These are phyloP conservation scores for Anarrhichthys ocellatus DNA, from an alignment of 2,113 vertebrate genomes.

Conservation along the genomic window DNA sequence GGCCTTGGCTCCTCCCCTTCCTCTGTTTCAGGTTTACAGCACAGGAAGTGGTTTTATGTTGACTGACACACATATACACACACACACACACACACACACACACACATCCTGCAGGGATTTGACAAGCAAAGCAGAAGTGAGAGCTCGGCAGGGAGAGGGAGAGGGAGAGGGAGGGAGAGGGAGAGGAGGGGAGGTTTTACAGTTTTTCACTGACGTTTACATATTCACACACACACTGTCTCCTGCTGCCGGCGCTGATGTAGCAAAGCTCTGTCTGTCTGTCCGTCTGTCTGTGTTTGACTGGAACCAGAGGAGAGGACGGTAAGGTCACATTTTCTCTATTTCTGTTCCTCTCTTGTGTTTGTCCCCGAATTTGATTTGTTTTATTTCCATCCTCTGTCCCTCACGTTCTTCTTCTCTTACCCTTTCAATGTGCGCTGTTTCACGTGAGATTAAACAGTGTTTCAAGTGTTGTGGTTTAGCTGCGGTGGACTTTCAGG, in stretches of 20 bases:
- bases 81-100: conserved; percentile 24
- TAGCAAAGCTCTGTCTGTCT: conserved; percentile 30
- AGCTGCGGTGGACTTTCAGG: not conserved
- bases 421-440: too few species aligned
- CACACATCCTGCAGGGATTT: conserved; percentile 55
- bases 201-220: conserved; percentile 61
- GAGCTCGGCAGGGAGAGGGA: conserved; percentile 33
- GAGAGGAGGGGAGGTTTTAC: conserved; percentile 32
- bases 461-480: not conserved
- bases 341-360: not conserved
- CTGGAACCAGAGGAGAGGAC: conserved; percentile 49
- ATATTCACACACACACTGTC: conserved; percentile 43
- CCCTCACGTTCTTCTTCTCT: not conserved
- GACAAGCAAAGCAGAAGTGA: conserved; percentile 76
- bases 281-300: conserved; percentile 25
- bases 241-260: conserved; percentile 58
- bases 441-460: not conserved
- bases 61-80: conserved; percentile 18
- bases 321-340: conserved; percentile 49
- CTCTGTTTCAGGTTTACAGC: conserved; percentile 50
- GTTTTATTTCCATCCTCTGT: not conserved
- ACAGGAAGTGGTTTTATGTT: conserved; percentile 70
- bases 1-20: conserved; percentile 64
- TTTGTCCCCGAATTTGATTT: not conserved
- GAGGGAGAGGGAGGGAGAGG: conserved; percentile 7